Percentiles rank a stretch among this genome's conserved stretches.
Evolutionary conservation across 2,113 vertebrate genomes (phyloP).

Genomic region (Notechis scutatus): DNA sequence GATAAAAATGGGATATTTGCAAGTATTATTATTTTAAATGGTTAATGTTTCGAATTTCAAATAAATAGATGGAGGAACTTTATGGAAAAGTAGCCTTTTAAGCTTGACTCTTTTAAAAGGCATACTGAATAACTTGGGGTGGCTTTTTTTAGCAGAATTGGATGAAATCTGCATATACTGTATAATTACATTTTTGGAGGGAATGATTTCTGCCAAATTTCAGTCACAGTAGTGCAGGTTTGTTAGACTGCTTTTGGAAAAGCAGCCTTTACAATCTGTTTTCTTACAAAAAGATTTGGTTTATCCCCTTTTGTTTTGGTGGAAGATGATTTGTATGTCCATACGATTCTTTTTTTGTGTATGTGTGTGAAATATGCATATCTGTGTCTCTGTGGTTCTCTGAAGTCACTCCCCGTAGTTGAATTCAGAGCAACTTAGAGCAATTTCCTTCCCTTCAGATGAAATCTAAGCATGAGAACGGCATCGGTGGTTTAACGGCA

Average conservation of each 20-base stretch:
- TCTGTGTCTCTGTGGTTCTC: background rate
- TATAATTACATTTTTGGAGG: background rate
- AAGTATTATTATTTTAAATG: background rate
- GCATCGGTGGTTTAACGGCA: background rate
- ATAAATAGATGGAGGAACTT: background rate
- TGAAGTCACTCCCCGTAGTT: background rate
- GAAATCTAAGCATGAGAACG: background rate
- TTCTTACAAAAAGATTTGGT: background rate
- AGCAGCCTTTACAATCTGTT: background rate
- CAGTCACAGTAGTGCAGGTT: background rate
- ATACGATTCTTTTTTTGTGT: background rate
- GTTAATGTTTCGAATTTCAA: background rate
- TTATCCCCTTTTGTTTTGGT: background rate
- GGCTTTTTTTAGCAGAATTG: background rate
- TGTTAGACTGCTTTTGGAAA: background rate
- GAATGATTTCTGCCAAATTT: background rate
- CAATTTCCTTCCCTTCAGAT: background rate
- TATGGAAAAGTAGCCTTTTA: background rate
- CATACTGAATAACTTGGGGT: background rate
- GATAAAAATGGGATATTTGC: background rate
- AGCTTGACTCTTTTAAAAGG: background rate
- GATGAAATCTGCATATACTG: background rate
- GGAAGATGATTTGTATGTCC: background rate
- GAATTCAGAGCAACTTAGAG: background rate
- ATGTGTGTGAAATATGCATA: background rate